Conservation (phyloP, 2,113 vertebrate species). For the Pluvianellus socialis region DNA sequence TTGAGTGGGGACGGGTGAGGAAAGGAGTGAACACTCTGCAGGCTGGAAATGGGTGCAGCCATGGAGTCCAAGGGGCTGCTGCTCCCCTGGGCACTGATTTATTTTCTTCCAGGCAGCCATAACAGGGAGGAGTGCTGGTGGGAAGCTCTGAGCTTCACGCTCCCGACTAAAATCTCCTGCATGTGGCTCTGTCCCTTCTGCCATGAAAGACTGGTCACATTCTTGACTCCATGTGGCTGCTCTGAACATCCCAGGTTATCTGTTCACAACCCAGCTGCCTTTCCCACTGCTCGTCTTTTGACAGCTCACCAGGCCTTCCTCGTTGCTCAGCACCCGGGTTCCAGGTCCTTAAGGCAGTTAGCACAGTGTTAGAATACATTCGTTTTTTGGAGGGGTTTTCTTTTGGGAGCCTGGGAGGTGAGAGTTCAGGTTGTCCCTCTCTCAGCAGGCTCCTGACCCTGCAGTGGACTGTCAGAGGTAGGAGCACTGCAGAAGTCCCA, state of each 20-base stretch:
- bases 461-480: background rate
- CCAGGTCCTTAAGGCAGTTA: background rate
- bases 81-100: background rate
- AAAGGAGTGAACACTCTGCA: background rate
- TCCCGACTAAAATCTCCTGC: background rate
- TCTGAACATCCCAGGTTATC: background rate
- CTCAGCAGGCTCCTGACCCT: background rate
- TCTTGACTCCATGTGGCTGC: background rate
- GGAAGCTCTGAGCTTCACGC: background rate
- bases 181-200: background rate
- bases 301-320: background rate
- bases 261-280: background rate
- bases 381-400: background rate
- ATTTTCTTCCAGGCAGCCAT: background rate
- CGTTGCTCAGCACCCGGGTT: fast-evolving
- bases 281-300: background rate
- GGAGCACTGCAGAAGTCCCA: background rate
- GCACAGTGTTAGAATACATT: background rate
- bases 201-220: fast-evolving
- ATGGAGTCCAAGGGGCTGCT: background rate
- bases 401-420: background rate
- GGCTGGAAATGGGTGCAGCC: background rate
- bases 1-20: background rate
- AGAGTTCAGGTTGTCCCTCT: background rate
- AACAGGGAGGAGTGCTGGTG: background rate